Percentiles rank a stretch among this genome's conserved stretches.
Conservation (phyloP, 2,797 vertebrate species). For the Caiman crocodilus region DNA sequence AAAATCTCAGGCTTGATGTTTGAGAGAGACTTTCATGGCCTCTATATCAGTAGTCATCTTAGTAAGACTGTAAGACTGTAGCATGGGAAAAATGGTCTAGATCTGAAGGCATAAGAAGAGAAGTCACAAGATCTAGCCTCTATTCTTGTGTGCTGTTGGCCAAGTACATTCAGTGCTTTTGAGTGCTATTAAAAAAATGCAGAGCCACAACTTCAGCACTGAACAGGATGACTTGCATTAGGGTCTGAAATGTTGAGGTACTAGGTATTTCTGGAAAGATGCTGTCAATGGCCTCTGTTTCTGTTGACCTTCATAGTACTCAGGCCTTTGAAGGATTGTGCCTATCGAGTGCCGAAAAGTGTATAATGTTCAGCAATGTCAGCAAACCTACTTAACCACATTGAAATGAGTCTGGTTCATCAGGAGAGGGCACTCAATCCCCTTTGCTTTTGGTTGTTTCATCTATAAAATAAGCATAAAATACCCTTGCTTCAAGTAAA, state of each 20-base stretch:
- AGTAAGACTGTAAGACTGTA: background rate
- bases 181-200: background rate
- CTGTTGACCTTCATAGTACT: background rate
- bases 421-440: background rate
- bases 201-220: background rate
- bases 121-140: fast-evolving
- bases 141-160: background rate
- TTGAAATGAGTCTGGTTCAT: background rate
- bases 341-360: background rate
- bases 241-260: background rate
- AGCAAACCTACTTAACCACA: too few species aligned
- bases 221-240: background rate
- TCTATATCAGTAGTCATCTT: background rate
- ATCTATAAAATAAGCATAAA: background rate
- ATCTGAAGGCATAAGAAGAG: background rate
- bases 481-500: background rate
- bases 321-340: background rate
- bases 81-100: background rate
- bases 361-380: background rate
- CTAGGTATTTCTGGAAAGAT: fast-evolving
- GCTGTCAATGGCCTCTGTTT: background rate
- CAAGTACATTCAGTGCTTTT: background rate
- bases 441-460: background rate
- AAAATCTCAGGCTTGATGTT: background rate
- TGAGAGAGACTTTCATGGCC: background rate